Base-by-base conservation (phyloP, 2,113 vertebrate genomes). In the Hylia prasina region DNA sequence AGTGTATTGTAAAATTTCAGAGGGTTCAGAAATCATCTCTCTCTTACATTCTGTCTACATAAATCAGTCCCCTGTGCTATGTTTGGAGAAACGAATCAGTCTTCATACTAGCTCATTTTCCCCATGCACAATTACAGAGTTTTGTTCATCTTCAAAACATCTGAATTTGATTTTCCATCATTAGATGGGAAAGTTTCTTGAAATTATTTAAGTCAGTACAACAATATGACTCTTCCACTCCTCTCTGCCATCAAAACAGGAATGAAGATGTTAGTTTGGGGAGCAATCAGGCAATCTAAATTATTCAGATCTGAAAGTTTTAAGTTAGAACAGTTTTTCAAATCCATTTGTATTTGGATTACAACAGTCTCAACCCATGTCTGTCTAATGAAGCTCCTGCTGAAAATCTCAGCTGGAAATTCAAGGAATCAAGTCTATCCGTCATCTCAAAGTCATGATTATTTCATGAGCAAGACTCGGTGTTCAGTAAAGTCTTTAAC, bases 321-420 rank as follows among this genome's bases (percentile, higher is more conserved):
- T 89, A 91, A 93, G 91, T 97, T 97, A 83, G 89, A 96, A 97
- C 64, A 70, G 64, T 94, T 97, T 97, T 97, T 96, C 87, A 96
- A 92, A 92, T 95, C 97, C 82, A 94, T 97, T 97, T 97, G 85
- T 96, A 95, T 95, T 94, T 97, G 94, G 88, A 92, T 93, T 97
- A 89, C 68, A 97, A 78, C 80, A 95, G 87, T 54, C 96, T 95
- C 90, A 92, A 97, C 79, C 70, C 91, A 92, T 33, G 73, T 96
- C 96, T 96, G 89, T 97, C 95, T 98, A 97, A 98, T 97, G 97
- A 98, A 98, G 93, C 94, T 97, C 97, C 94, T 58, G 96, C 97
- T 97, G 97, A 96, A 98, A 98, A 97, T 96, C 97, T 97, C 98
- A 95, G 97, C 95, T 98, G 98, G 98, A 98, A 97, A 95, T 97